phyloP scores from a whole-genome alignment of 1,140 invertebrate genomes.

The Pinna nobilis region DNA sequence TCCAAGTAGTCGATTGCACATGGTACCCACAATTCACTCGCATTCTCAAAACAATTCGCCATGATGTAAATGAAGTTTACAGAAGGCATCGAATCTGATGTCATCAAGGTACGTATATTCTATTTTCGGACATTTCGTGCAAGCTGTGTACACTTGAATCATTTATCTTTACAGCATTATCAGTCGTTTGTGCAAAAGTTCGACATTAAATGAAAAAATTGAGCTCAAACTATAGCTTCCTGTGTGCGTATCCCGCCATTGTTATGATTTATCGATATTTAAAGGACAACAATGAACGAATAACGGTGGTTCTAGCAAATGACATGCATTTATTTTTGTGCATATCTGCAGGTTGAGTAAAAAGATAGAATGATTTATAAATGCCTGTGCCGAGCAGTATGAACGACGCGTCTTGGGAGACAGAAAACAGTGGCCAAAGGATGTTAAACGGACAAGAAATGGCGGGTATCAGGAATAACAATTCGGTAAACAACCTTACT shows the following conservation, averaged over 20 bases:
- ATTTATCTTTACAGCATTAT: conserved; percentile 7
- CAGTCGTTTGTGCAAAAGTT: conserved; percentile 14
- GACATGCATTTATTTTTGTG: conserved; percentile 21
- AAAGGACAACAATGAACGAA: conserved; percentile 9
- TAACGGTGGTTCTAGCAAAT: conserved; percentile 7
- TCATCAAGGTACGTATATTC: conserved; percentile 55
- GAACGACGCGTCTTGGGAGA: conserved; percentile 69
- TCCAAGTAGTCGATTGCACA: conserved; percentile 14
- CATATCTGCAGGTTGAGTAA: conserved; percentile 49
- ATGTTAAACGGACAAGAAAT: conserved; percentile 63
- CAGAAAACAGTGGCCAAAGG: conserved; percentile 56
- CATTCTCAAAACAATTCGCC: conserved; percentile 40
- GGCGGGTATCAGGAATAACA: conserved; percentile 53
- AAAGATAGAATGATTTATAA: conserved; percentile 60
- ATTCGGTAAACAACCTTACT: conserved; percentile 39
- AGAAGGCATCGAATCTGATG: conserved; percentile 54
- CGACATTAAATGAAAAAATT: conserved; percentile 18
- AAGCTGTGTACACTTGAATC: neutral
- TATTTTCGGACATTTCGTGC: conserved; percentile 15
- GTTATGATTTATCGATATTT: conserved; percentile 46
- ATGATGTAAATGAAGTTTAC: conserved; percentile 41
- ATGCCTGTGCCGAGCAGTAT: conserved; percentile 69
- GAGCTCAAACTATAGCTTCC: conserved; percentile 30
- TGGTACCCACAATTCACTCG: conserved; percentile 19
- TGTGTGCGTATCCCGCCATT: conserved; percentile 56